Evolutionary conservation across 2,113 vertebrate species (phyloP), one percentile per base, ranked within the genome.

Genomic region (Gasterosteus aculeatus): DNA sequence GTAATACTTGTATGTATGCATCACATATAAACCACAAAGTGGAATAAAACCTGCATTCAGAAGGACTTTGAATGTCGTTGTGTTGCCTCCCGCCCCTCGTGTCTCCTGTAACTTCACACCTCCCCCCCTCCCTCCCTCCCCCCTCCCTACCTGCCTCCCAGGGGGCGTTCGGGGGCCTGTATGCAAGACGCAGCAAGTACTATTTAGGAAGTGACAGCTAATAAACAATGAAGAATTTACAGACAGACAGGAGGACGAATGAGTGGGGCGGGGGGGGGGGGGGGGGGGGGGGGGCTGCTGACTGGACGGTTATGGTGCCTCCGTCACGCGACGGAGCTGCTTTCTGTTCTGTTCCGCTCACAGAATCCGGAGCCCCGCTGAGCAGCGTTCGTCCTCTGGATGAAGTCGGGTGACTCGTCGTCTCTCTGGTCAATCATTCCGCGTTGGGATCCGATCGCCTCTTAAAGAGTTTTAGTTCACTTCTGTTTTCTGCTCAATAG

Each of bases 141-240:
- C 10, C 16, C 16, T 39, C 57, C 16, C 41, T 14, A 38, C 35
- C 35, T 38, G 4, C 35, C 6, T 53, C 16, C 39, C 2, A 0
- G 15, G 56, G 19, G 62, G 57, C 9, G 7, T n/a, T 26, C 51
- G 51, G 51, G 18, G 58, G 18, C 22, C 60, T 42, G 64, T 60
- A 58, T 80, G 85, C 87, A 83, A 80, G 77, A 87, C 81, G 66
- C 89, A 86, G 88, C 90, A 88, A 60, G 69, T 73, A 46, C 77
- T 87, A 90, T 90, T 90, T 87, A 88, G 88, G 86, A 86, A 84
- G 77, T 92, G 90, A 92, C 89, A 91, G 91, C 86, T 78, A 80
- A 86, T 91, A 92, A 92, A 93, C 89, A 83, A 92, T 91, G 90
- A 92, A 86, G 87, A 83, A 91, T 90, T 84, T 86, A 84, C 26